Evolutionary conservation across 2,113 vertebrate genomes (phyloP).

Genomic region (Manacus vitellinus): DNA sequence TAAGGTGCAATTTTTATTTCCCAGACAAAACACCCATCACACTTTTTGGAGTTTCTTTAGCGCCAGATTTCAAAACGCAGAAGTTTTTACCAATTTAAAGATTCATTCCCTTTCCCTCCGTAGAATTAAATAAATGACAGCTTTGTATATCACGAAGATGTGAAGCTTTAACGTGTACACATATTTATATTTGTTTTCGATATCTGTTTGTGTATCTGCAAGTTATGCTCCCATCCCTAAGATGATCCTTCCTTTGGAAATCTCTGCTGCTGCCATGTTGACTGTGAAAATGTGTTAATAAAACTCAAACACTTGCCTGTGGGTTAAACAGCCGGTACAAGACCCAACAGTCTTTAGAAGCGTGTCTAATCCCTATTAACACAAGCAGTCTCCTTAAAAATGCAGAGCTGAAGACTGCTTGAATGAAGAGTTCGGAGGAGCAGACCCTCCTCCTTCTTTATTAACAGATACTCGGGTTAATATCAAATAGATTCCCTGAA

Average conservation of each 20-base stretch:
- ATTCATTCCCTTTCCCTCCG: neutral
- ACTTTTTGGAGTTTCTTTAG: neutral
- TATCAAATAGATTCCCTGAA: neutral
- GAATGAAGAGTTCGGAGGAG: neutral
- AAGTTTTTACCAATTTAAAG: neutral
- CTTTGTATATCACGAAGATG: neutral
- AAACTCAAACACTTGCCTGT: neutral
- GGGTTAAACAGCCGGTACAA: neutral
- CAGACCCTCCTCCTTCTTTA: neutral
- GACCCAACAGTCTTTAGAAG: neutral
- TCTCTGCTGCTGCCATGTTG: neutral
- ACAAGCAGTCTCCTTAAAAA: neutral
- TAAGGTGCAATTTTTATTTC: neutral
- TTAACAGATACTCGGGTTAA: neutral
- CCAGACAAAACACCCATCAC: neutral
- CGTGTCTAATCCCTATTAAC: neutral
- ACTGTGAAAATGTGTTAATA: neutral
- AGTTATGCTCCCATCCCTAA: neutral
- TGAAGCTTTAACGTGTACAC: rapidly evolving
- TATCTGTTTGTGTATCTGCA: neutral
- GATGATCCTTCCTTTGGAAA: neutral
- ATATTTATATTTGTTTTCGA: neutral
- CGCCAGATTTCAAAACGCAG: neutral
- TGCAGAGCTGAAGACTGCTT: neutral
- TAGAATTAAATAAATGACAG: neutral